Evolutionary conservation across 2,113 vertebrate species (phyloP).

Genomic region (Ranitomeya imitator): DNA sequence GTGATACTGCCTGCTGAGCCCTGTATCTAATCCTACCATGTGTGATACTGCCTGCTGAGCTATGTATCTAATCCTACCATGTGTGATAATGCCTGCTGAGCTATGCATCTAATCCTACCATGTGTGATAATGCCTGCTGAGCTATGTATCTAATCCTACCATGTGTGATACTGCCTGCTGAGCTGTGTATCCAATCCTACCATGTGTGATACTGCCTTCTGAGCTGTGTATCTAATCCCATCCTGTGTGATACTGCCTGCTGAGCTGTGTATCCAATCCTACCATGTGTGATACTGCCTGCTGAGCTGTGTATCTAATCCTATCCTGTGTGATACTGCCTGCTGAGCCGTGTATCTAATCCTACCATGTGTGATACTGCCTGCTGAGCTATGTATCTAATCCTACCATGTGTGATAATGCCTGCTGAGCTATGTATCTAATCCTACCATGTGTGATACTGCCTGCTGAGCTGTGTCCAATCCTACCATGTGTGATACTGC

Average conservation of each 20-base stretch:
- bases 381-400: neutral
- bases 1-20: neutral
- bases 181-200: neutral
- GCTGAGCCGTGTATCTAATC: conserved; percentile 4
- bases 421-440: neutral
- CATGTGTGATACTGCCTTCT: neutral
- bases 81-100: too few relatives aligned
- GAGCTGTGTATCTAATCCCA: neutral
- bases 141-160: neutral
- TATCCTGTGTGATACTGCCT: neutral
- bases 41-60: neutral
- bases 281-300: neutral
- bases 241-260: neutral
- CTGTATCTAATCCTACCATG: neutral
- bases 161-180: neutral
- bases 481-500: neutral
- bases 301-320: neutral
- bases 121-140: too few relatives aligned
- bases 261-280: neutral
- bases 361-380: neutral
- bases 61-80: too few relatives aligned
- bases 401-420: neutral
- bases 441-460: neutral
- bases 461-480: neutral
- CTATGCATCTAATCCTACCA: too few relatives aligned